phyloP scores from a whole-genome alignment of 2,888 invertebrate species.

The Epirrhoe alternata region DNA sequence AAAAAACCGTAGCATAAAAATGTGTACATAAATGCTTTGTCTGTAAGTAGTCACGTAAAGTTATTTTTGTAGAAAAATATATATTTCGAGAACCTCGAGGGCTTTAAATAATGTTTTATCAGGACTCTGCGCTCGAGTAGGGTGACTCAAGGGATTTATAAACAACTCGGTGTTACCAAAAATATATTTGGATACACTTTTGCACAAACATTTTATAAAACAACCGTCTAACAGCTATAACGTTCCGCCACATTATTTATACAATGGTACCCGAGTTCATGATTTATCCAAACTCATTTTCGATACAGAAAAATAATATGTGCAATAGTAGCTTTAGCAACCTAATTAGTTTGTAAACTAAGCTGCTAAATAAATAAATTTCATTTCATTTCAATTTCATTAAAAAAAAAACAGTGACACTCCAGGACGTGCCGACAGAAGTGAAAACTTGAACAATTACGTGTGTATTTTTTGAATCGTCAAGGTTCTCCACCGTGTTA shows the following conservation, averaged over 20 bases:
- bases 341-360: too few species aligned
- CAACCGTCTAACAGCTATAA: background rate
- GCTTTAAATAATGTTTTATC: slow-evolving; percentile 18
- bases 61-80: background rate
- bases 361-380: too few species aligned
- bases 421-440: too few species aligned
- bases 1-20: too few species aligned
- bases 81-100: slow-evolving; percentile 4
- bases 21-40: too few species aligned
- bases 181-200: background rate
- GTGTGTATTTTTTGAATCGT: too few species aligned
- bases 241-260: background rate
- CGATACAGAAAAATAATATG: too few species aligned
- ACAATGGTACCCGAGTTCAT: background rate
- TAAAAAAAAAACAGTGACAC: too few species aligned
- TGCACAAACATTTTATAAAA: background rate
- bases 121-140: slow-evolving; percentile 7
- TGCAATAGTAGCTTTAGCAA: too few species aligned
- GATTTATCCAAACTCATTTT: background rate
- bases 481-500: too few species aligned
- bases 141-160: slow-evolving; percentile 12
- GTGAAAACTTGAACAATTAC: too few species aligned
- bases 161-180: slow-evolving; percentile 12
- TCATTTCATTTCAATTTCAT: too few species aligned
- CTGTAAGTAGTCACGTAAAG: background rate